phyloP scores from a whole-genome alignment of 2,113 vertebrate genomes.

The Petrocephalus microphthalmus region DNA sequence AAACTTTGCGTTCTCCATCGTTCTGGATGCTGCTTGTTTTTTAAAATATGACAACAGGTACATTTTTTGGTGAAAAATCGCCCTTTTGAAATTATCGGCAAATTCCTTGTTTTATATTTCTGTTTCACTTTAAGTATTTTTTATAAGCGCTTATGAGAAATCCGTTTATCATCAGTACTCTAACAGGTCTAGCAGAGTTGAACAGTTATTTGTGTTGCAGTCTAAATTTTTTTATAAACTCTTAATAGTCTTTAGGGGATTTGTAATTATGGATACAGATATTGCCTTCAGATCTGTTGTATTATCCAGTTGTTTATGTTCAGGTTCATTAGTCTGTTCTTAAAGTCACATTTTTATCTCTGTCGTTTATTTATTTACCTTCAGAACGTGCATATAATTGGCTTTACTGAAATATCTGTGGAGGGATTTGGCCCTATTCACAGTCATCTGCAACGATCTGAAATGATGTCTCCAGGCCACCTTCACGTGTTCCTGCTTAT shows the following conservation, averaged over 20 bases:
- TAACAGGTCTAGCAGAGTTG: neutral
- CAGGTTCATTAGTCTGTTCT: conserved; percentile 17
- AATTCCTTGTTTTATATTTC: neutral
- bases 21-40: neutral
- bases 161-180: neutral
- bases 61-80: neutral
- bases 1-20: neutral
- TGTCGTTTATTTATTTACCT: neutral
- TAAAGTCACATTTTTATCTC: conserved; percentile 7
- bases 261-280: neutral
- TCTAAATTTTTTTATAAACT: neutral
- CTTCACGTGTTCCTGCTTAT: conserved; percentile 2
- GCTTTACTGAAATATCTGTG: neutral
- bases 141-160: neutral
- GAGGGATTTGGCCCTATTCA: neutral
- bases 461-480: neutral
- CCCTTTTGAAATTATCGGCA: neutral
- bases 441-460: neutral
- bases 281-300: conserved; percentile 20
- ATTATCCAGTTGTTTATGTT: conserved; percentile 14
- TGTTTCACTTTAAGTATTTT: neutral
- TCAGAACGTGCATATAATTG: neutral
- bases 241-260: neutral
- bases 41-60: neutral
- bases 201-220: neutral